Evolutionary conservation across 2,113 vertebrate genomes (phyloP), one percentile per base, ranked within the genome.

Genomic region (Xiphias gladius): DNA sequence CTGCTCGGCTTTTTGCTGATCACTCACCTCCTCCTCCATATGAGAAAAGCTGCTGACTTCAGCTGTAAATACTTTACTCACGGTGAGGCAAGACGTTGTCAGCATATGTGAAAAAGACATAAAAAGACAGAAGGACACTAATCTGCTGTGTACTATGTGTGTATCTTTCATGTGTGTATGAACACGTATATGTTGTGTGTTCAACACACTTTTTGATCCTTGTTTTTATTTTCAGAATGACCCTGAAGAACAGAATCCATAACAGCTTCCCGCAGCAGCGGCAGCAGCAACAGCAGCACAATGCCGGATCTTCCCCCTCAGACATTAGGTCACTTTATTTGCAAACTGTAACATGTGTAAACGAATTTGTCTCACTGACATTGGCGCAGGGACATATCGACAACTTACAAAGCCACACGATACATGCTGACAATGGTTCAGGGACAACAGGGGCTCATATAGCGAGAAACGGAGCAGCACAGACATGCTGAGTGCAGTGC

Each of bases 11-110:
- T 80, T n/a, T 43, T 7, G 74, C 80, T 80, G 88, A 89, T 80
- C 30, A 2, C 73, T 84, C 68, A 68, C 85, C 73, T 87, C 61
- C 43, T 76, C 48, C 48, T 48, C 41, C 50, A 65, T 71, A 77
- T 2, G n/a, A 68, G 54, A 43, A 80, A 88, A 86, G 68, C 79
- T 91, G 86, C 91, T 94, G 88, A 92, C 59, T 72, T 74, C 30
- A 75, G 90, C 84, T 22, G 58, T 50, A 71, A 76, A 75, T 16
- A 41, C 59, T 61, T 82, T 32, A 77, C 72, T 82, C 77, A 76
- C 46, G 17, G 19, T 37, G n/a, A 74, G 58, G 61, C 52, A 39
- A 70, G 76, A 65, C 74, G 26, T 68, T 75, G 73, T 89, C 79
- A 89, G 86, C 48, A 57, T 63, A 19, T 59, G 48, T 48, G 55